A percentile compares a stretch with the other conserved stretches of the same genome.
These are phyloP conservation scores for Nymphalis io DNA, from an alignment of 1,140 invertebrate species.

Conservation along the genomic window DNA sequence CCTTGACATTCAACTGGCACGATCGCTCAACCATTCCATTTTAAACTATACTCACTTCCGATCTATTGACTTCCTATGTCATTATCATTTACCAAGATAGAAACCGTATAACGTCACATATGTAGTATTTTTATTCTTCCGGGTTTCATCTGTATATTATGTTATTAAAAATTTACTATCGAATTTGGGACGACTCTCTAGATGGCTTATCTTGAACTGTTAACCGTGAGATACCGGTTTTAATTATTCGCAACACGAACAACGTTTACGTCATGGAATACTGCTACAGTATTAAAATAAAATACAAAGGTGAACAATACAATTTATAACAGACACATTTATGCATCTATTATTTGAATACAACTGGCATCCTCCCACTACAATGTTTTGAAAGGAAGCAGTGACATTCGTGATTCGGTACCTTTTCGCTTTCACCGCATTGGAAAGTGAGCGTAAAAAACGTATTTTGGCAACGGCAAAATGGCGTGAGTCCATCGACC, in stretches of 20 bases:
- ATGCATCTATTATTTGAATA: conserved; percentile 58
- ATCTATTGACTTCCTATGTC: conserved; percentile 66
- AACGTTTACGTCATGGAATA: conserved; percentile 3
- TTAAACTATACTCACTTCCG: conserved; percentile 68
- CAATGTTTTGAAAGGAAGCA: conserved; percentile 78
- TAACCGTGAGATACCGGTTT: conserved; percentile 7
- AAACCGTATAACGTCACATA: conserved; percentile 10
- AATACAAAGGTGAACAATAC: conserved; percentile 26
- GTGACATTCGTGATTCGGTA: conserved; percentile 69
- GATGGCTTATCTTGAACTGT: not conserved
- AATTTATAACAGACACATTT: conserved; percentile 14
- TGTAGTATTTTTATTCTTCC: not conserved
- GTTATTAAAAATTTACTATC: not conserved
- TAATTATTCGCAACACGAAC: not conserved
- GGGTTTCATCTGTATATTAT: not conserved
- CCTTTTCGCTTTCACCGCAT: conserved; percentile 80
- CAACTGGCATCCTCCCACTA: conserved; percentile 72
- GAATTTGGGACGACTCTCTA: conserved; percentile 1
- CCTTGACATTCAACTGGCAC: conserved; percentile 75
- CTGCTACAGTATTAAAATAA: conserved; percentile 10
- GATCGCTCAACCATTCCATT: conserved; percentile 68
- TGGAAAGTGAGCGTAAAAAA: conserved; percentile 81
- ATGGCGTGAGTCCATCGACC: conserved; percentile 71
- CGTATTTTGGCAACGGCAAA: conserved; percentile 78
- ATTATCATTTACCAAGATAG: conserved; percentile 30